Conservation (phyloP, 2,888 invertebrate species). For the Quadroppia sp. region DNA sequence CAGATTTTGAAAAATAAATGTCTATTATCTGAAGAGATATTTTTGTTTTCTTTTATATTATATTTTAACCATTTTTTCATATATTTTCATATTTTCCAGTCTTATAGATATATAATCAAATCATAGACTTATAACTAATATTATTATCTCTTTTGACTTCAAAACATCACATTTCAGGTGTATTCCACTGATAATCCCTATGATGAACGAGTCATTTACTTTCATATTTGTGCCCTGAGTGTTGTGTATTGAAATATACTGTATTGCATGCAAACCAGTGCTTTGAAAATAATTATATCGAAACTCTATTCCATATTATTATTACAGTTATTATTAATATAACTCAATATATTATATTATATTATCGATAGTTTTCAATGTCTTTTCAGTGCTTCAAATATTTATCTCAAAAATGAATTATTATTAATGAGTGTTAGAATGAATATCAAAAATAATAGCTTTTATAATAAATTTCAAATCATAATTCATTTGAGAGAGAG, state of each 20-base stretch:
- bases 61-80: neutral
- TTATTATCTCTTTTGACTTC: neutral
- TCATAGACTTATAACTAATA: neutral
- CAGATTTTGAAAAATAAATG: neutral
- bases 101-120: neutral
- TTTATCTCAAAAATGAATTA: slow-evolving; percentile 7
- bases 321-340: too few species aligned
- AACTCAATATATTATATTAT: neutral
- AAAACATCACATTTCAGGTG: neutral
- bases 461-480: neutral
- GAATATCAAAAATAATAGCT: neutral
- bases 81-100: neutral
- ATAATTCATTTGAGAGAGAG: neutral
- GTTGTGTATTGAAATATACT: too few species aligned
- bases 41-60: neutral
- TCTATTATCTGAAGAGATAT: neutral
- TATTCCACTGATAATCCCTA: neutral
- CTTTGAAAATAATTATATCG: neutral
- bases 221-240: neutral
- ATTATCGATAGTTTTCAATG: neutral
- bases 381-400: neutral
- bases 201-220: neutral
- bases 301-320: neutral
- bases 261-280: neutral
- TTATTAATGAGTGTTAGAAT: neutral